Percentiles rank a stretch among this genome's conserved stretches.
Conservation (phyloP, 92 coral and sea anemone species). For the Montipora capitata region DNA sequence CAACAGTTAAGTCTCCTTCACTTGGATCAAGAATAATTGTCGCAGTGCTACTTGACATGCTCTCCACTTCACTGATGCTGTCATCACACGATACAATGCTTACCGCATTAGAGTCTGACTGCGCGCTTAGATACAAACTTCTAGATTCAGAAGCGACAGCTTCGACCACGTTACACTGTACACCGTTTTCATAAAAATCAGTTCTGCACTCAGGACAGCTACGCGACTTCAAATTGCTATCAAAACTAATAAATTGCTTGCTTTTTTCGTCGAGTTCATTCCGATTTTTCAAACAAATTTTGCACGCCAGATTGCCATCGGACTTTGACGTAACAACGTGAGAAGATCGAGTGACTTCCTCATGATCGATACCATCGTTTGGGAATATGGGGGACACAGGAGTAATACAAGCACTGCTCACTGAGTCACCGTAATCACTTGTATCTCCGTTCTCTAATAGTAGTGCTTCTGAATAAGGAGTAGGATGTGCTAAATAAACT, state of each 20-base stretch:
- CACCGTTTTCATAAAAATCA: slow-evolving; percentile 10
- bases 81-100: slow-evolving; percentile 66
- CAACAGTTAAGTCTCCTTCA: slow-evolving; percentile 53
- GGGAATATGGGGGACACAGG: slow-evolving; percentile 61
- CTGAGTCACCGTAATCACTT: slow-evolving; percentile 54
- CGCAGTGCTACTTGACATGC: slow-evolving; percentile 86
- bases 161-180: not conserved
- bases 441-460: slow-evolving; percentile 53
- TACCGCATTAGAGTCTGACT: slow-evolving; percentile 30
- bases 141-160: slow-evolving; percentile 29
- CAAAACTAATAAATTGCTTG: slow-evolving; percentile 26
- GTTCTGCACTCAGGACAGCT: slow-evolving; percentile 65
- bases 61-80: slow-evolving; percentile 54
- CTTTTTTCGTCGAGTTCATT: slow-evolving; percentile 19
- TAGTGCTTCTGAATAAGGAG: slow-evolving; percentile 63
- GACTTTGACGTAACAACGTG: slow-evolving; percentile 73
- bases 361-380: slow-evolving; percentile 58
- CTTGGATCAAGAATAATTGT: slow-evolving; percentile 82
- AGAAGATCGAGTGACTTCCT: slow-evolving; percentile 5
- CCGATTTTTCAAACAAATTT: slow-evolving; percentile 50
- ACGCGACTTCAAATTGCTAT: slow-evolving; percentile 51
- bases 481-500: slow-evolving; percentile 83
- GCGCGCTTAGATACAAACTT: slow-evolving; percentile 62
- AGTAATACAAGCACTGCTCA: slow-evolving; percentile 59
- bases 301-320: slow-evolving; percentile 79